Evolutionary conservation across 2,113 vertebrate species (phyloP), one percentile per base, ranked within the genome.

Genomic region (Clarias batrachus): DNA sequence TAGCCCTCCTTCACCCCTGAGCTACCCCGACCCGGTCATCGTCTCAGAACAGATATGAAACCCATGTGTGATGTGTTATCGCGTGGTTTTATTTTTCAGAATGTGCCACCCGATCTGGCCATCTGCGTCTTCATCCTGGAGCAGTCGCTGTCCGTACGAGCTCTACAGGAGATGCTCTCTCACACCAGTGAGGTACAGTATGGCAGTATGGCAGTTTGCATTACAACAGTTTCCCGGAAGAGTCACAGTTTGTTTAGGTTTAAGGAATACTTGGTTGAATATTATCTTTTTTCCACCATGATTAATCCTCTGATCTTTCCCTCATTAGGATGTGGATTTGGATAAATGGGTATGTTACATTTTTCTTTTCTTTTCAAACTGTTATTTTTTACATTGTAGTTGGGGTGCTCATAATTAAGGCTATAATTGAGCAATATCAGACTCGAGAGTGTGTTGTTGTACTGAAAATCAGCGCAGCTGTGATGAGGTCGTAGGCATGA

Each of bases 101-200:
- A 97, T 91, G 95, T 96, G 59, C 97, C 97, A 81, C 97, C 97
- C 3, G 97, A 98, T 71, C 94, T 98, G 84, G 97, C 97, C 0
- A 96, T 98, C 93, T 98, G 97, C 90, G 96, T 96, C 94, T 96
- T 97, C 87, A 93, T 95, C 88, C 89, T 98, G 96, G 97, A 97
- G 93, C 97, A 98, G 93, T 98, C 97, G 0, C 93, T 98, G 68
- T 98, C 97, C 0, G 97, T 98, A 11, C 94, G 97, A n/a, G 97
- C 97, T 0, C 91, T 97, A 25, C 96, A 97, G 92, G 95, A 96
- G 93, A 97, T 97, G 97, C 89, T 98, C 87, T 95, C 97, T 73
- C 97, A 97, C 89, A 95, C 96, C 0, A 92, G 94, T 1, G 95
- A 96, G 89, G 93, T 95, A 37, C 33, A 33, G 30, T 33, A 33